A percentile compares a stretch with the other conserved stretches of the same genome.
These are phyloP conservation scores for Penaeus chinensis DNA, from an alignment of 1,140 invertebrate species.

Conservation along the genomic window DNA sequence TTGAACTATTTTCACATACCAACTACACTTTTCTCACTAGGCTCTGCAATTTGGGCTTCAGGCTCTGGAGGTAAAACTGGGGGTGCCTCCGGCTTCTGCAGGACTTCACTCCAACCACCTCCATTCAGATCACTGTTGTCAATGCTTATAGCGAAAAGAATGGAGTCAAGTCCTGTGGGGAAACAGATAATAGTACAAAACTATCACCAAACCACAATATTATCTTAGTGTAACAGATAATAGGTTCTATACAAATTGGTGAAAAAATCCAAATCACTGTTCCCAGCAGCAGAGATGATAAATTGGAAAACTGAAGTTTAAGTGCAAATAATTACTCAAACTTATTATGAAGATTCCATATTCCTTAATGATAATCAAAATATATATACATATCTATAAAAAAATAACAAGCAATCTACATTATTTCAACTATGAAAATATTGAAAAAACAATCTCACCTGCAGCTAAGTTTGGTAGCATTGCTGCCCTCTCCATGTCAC, in stretches of 20 bases:
- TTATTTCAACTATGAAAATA: not conserved
- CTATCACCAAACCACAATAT: slow-evolving; percentile 13
- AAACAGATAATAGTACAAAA: slow-evolving; percentile 65
- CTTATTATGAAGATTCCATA: too few relatives aligned
- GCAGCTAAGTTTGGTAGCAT: slow-evolving; percentile 85
- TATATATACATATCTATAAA: too few relatives aligned
- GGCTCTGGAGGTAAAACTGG: slow-evolving; percentile 65
- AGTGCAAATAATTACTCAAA: too few relatives aligned
- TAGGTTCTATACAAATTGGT: too few relatives aligned
- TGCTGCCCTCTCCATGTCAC: slow-evolving; percentile 80
- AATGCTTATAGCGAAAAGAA: slow-evolving; percentile 90
- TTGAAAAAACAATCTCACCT: slow-evolving; percentile 71
- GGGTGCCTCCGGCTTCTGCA: slow-evolving; percentile 12
- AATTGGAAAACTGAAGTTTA: too few relatives aligned
- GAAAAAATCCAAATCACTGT: too few relatives aligned
- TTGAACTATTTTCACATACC: not conserved
- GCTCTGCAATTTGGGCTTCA: slow-evolving; percentile 67
- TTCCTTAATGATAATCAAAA: too few relatives aligned
- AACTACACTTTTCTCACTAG: not conserved
- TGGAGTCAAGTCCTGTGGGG: slow-evolving; percentile 81
- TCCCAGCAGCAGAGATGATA: too few relatives aligned
- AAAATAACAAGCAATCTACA: not conserved
- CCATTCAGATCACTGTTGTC: slow-evolving; percentile 86
- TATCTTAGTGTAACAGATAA: slow-evolving; percentile 21
- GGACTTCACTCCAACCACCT: slow-evolving; percentile 16